Evolutionary conservation across 2,797 vertebrate species (phyloP), one percentile per base, ranked within the genome.

Genomic region (Pseudochaenichthys georgianus): DNA sequence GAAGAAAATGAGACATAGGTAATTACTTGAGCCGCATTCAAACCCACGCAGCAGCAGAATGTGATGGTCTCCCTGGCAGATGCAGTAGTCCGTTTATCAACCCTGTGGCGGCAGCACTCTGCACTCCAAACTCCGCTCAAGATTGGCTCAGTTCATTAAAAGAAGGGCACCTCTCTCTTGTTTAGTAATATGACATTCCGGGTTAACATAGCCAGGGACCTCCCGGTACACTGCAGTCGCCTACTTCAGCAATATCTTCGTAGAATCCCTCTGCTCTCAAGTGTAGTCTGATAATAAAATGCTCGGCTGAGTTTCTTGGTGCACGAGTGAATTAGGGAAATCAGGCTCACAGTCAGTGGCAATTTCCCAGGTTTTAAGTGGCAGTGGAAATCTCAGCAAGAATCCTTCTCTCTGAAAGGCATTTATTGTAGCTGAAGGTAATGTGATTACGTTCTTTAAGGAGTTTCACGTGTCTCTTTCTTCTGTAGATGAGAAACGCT

Each of bases 331-430:
- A 90, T 91, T 91, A 93, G 82, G 88, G 80, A 91, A 91, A 90
- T 92, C 79, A 85, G 71, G 84, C 73, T 82, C 81, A 6, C 76
- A 90, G 83, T 91, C 87, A 75, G 74, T 66, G 70, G 87, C 86
- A 89, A 89, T 90, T 92, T 91, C 77, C 68, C 78, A 87, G 78
- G 66, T 87, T 90, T 93, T 89, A 89, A 92, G 86, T 89, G 87
- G 87, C 79, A 67, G 75, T 73, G 80, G 77, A 87, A 91, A 88
- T 88, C 86, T 89, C 86, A 73, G 78, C 64, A 75, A 88, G 73
- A 90, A 85, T 75, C 62, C 74, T 78, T 19, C 52, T 81, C 71
- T 87, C 61, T 85, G 77, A 89, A 84, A 82, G 73, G 78, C 76
- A 88, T 89, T 90, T 87, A 89, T 90, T 87, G 85, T 80, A 55